These are phyloP conservation scores for Rotaria magnacalcarata DNA, from an alignment of 2,888 invertebrate species.

Conservation along the genomic window DNA sequence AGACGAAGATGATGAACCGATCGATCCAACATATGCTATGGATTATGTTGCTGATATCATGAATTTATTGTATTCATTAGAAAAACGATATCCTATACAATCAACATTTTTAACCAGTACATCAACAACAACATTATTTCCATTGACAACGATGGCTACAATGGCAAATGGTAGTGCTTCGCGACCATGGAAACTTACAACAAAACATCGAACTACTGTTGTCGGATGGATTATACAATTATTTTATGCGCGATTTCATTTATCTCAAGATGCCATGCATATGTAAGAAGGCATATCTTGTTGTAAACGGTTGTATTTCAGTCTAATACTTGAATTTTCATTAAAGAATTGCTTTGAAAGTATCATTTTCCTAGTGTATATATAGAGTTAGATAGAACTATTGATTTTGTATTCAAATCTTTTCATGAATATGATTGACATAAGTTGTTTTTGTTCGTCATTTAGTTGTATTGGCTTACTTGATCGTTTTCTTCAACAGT, in stretches of 20 bases:
- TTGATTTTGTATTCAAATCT: too few relatives aligned
- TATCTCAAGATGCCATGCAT: slow-evolving; percentile 33
- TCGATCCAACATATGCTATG: slow-evolving; percentile 17
- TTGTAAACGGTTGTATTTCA: too few relatives aligned
- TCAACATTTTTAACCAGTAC: background rate
- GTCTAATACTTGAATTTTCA: too few relatives aligned
- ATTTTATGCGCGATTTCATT: slow-evolving; percentile 16
- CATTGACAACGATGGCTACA: background rate
- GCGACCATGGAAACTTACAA: slow-evolving; percentile 11
- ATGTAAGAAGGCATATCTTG: background rate
- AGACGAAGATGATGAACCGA: background rate
- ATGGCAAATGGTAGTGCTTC: background rate
- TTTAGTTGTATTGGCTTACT: slow-evolving; percentile 2
- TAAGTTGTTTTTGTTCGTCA: too few relatives aligned
- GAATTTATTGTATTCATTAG: slow-evolving; percentile 26
- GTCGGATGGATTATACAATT: slow-evolving; percentile 31
- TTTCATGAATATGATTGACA: too few relatives aligned
- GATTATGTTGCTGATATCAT: slow-evolving; percentile 26
- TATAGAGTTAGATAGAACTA: too few relatives aligned
- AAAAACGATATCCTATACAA: background rate
- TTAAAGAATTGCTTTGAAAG: too few relatives aligned
- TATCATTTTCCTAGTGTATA: too few relatives aligned
- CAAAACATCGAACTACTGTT: background rate
- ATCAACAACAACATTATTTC: background rate
- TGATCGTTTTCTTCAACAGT: slow-evolving; percentile 31